These are phyloP conservation scores for Leptinotarsa peninsularis DNA, from an alignment of 2,888 invertebrate genomes.

Conservation along the genomic window DNA sequence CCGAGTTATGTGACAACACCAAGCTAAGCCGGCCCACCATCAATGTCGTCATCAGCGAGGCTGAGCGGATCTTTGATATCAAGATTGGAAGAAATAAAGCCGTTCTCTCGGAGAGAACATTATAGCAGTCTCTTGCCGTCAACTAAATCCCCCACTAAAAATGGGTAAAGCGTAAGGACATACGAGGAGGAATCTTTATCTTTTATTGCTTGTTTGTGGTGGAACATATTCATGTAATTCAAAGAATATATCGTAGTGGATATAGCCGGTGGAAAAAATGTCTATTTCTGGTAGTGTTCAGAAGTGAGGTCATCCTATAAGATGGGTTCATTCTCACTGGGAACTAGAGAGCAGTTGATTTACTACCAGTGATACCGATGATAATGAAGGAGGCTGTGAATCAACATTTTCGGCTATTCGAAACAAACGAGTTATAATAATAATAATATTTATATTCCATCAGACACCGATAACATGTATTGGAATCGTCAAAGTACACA, in stretches of 20 bases:
- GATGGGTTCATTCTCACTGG: too few relatives aligned
- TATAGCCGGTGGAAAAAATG: not conserved
- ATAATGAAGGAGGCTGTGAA: too few relatives aligned
- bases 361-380: too few relatives aligned
- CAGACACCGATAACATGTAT: too few relatives aligned
- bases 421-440: too few relatives aligned
- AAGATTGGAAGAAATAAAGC: slow-evolving; percentile 39
- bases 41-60: slow-evolving; percentile 34
- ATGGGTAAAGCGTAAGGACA: slow-evolving; percentile 20
- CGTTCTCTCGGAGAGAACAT: slow-evolving; percentile 27
- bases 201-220: not conserved
- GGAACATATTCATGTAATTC: not conserved
- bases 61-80: slow-evolving; percentile 37
- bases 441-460: too few relatives aligned
- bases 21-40: slow-evolving; percentile 31
- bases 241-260: not conserved
- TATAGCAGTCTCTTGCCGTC: slow-evolving; percentile 21
- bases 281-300: too few relatives aligned
- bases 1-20: slow-evolving; percentile 42
- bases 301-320: too few relatives aligned
- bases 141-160: slow-evolving; percentile 22
- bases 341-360: too few relatives aligned
- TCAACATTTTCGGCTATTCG: too few relatives aligned
- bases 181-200: slow-evolving; percentile 11
- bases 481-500: too few relatives aligned